Evolutionary conservation across 2,888 invertebrate genomes (phyloP), one percentile per base, ranked within the genome.

Genomic region (Phragmatobia fuliginosa): DNA sequence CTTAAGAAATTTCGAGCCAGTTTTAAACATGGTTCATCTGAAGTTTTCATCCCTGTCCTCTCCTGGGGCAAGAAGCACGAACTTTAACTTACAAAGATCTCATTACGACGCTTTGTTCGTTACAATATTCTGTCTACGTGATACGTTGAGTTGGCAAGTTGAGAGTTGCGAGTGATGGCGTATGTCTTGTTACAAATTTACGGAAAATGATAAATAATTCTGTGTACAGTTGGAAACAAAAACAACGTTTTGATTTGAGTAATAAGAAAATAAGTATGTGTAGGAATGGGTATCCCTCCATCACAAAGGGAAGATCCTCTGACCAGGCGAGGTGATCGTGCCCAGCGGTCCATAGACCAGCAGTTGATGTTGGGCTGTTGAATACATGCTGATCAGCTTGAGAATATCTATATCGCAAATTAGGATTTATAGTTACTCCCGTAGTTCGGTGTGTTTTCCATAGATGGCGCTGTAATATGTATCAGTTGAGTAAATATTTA

Each of bases 11-110:
- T 68, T 32, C 10, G 41, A 75, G 65, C 68, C 67, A 71, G 73
- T 71, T 78, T 73, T 60, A 70, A 76, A 80, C 78, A 75, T 49
- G 72, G 68, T 70, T 80, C 78, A 71, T 75, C 67, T 69, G 21
- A 81, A 82, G 75, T 81, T 80, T 79, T 74, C 66, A 58, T 71
- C 70, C 56, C 45, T 18, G 63, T 58, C 64, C 38, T 71, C 38
- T 74, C 73, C 75, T 70, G 75, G 67, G 70, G 79, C 71, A 72
- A 68, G 63, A 68, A 70, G 76, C 75, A 82, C 82, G 77, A 86
- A 87, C 83, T 86, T 81, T 85, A 88, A 89, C 87, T 84, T 85
- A 84, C 83, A 80, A 83, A 87, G 85, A 87, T 90, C 89, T 87
- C 86, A 89, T 89, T 89, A 89, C 85, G 71, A 72, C 70, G 79